phyloP scores from a whole-genome alignment of 37 sponge, comb jelly and placozoan species.

The Beroe ovata region DNA sequence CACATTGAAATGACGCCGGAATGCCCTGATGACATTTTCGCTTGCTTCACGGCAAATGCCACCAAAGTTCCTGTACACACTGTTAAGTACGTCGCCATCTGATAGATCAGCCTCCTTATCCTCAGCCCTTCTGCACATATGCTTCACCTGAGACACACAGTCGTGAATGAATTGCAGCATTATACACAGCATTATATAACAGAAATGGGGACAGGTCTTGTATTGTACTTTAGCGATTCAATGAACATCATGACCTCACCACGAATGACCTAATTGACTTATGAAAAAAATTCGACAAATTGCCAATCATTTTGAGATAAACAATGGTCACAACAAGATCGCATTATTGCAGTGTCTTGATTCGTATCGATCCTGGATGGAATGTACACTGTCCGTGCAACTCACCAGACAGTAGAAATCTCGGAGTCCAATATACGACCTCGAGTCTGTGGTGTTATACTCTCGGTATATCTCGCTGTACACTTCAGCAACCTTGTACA shows the following conservation, averaged over 20 bases:
- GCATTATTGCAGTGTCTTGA: background rate
- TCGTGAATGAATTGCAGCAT: too few relatives aligned
- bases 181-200: too few relatives aligned
- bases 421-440: constrained; percentile 79
- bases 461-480: background rate
- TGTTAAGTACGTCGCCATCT: constrained; percentile 2
- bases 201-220: too few relatives aligned
- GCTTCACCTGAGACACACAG: constrained; percentile 16
- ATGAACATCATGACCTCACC: too few relatives aligned
- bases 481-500: constrained; percentile 14
- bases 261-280: too few relatives aligned
- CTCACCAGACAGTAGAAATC: constrained; percentile 88
- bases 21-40: background rate
- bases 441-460: background rate
- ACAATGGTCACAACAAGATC: background rate
- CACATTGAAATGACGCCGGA: background rate
- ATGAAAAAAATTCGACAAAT: too few relatives aligned
- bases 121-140: constrained; percentile 3
- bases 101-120: background rate
- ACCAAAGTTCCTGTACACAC: constrained; percentile 39
- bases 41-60: constrained; percentile 15
- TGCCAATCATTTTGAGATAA: background rate
- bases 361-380: background rate
- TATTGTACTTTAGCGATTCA: too few relatives aligned
- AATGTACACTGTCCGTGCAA: background rate